Percentiles rank a stretch among this genome's conserved stretches.
These are phyloP conservation scores for Ennomos fuscantarius DNA, from an alignment of 2,888 invertebrate species.

Conservation along the genomic window DNA sequence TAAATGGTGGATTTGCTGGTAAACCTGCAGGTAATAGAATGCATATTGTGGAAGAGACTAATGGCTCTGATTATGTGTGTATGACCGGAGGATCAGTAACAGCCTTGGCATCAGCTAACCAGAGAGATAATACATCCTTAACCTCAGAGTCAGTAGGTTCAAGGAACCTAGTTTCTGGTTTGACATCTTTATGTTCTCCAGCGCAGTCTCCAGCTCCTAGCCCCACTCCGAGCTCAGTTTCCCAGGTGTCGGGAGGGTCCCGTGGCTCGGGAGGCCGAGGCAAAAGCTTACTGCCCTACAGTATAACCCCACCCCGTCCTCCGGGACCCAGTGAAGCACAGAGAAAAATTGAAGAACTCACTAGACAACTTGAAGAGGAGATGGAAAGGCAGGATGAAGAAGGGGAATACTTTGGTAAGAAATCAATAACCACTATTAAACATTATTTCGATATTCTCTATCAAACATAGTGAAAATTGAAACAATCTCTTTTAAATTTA, in stretches of 20 bases:
- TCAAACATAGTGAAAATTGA: no score
- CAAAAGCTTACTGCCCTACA: conserved; percentile 92
- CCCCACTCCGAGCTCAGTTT: conserved; percentile 87
- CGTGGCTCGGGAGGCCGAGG: conserved; percentile 82
- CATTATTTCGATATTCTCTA: no score
- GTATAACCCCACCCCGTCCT: conserved; percentile 94
- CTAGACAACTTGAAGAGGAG: conserved; percentile 96
- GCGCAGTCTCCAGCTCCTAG: conserved; percentile 86
- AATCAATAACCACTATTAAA: no score
- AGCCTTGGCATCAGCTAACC: conserved; percentile 71
- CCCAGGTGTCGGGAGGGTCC: conserved; percentile 86
- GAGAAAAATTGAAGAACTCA: conserved; percentile 96
- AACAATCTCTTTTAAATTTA: no score
- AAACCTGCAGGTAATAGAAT: conserved; percentile 68
- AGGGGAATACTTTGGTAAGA: conserved; percentile 97
- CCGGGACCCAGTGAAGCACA: conserved; percentile 97
- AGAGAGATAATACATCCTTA: conserved; percentile 70
- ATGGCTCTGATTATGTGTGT: conserved; percentile 92
- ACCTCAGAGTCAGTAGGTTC: conserved; percentile 70
- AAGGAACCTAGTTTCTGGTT: conserved; percentile 73
- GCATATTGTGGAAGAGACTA: conserved; percentile 88
- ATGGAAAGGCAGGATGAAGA: conserved; percentile 98
- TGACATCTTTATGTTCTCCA: conserved; percentile 80
- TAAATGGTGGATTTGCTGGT: conserved; percentile 66
- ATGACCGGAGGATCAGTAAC: conserved; percentile 90